Evolutionary conservation across 2,888 invertebrate genomes (phyloP).

Genomic region (Lumbricus terrestris): DNA sequence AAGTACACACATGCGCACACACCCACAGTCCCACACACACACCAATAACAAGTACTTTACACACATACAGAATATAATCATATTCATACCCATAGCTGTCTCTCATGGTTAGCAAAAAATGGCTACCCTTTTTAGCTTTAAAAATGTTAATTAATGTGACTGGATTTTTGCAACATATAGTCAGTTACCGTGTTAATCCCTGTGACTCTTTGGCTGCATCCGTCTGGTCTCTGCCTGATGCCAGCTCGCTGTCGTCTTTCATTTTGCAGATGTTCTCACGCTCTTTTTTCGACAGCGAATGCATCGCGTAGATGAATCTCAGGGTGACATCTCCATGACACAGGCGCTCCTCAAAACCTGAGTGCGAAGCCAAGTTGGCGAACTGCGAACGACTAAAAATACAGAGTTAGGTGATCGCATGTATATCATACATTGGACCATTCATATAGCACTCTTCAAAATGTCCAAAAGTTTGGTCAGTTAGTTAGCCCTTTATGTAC

Average conservation of each 20-base stretch:
- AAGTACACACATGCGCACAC: no score
- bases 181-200: not conserved
- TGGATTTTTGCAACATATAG: not conserved
- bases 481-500: not conserved
- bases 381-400: constrained; percentile 38
- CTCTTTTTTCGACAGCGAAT: not conserved
- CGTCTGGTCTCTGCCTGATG: not conserved
- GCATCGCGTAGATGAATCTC: constrained; percentile 67
- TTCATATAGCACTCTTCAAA: not conserved
- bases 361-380: constrained; percentile 61
- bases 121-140: not conserved
- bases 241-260: not conserved
- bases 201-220: not conserved
- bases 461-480: not conserved
- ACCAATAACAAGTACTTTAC: no score
- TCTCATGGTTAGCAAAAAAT: not conserved
- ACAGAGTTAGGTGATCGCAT: not conserved
- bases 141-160: not conserved
- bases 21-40: no score
- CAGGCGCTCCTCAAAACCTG: constrained; percentile 85
- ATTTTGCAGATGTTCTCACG: constrained; percentile 43
- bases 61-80: not conserved
- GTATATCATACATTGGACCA: not conserved
- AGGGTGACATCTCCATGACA: constrained; percentile 89
- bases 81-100: not conserved